These are phyloP conservation scores for Neotragus moschatus DNA, from an alignment of 2,113 vertebrate species.

Conservation along the genomic window DNA sequence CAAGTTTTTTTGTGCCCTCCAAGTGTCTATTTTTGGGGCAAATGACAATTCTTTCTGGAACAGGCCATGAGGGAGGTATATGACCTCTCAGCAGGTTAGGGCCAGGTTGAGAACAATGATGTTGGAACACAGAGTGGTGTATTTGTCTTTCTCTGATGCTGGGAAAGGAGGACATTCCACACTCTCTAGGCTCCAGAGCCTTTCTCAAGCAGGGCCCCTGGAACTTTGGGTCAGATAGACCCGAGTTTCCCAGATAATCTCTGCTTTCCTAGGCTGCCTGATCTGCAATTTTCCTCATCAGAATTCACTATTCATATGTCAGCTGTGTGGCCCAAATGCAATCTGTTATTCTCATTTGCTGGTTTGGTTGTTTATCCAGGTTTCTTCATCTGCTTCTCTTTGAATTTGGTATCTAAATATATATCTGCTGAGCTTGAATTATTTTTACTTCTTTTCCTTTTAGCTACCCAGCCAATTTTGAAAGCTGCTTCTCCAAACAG, in stretches of 20 bases:
- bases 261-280: not conserved
- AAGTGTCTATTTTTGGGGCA: not conserved
- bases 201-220: not conserved
- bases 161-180: not conserved
- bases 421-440: constrained; percentile 71
- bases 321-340: constrained; percentile 2
- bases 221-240: not conserved
- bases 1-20: not conserved
- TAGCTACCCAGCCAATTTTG: constrained; percentile 58
- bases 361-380: constrained; percentile 47
- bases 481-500: constrained; percentile 70
- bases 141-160: not conserved
- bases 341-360: constrained; percentile 59
- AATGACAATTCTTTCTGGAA: not conserved
- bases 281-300: not conserved
- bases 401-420: constrained; percentile 66
- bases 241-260: not conserved
- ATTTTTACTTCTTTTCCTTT: constrained; percentile 73
- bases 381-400: constrained; percentile 62
- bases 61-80: not conserved
- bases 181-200: not conserved
- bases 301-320: constrained; percentile 41
- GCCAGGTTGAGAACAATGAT: not conserved
- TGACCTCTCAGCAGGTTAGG: not conserved
- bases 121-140: not conserved